phyloP scores from a whole-genome alignment of 2,888 invertebrate genomes.

The Melinaea marsaeus region DNA sequence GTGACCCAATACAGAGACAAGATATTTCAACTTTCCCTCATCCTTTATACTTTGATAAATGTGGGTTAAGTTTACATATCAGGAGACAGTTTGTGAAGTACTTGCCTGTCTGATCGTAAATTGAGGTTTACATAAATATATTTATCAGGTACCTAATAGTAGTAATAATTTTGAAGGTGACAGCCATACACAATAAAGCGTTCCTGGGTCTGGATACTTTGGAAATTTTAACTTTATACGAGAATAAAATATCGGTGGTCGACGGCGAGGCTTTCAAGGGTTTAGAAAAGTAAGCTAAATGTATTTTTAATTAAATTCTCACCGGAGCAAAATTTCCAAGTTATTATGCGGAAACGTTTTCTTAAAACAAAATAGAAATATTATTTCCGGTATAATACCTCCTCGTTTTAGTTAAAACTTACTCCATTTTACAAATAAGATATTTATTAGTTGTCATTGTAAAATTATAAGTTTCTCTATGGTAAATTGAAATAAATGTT shows the following conservation, averaged over 20 bases:
- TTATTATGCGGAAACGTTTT: conserved; percentile 1
- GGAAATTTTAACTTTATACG: conserved; percentile 91
- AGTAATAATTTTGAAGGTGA: conserved; percentile 68
- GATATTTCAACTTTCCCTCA: too few relatives aligned
- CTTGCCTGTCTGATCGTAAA: too few relatives aligned
- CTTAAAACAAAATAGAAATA: too few relatives aligned
- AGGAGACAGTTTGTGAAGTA: too few relatives aligned
- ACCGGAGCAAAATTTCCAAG: not conserved
- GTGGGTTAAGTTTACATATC: too few relatives aligned
- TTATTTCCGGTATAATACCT: too few relatives aligned
- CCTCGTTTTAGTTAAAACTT: too few relatives aligned
- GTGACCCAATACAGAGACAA: too few relatives aligned
- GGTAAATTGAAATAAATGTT: not conserved
- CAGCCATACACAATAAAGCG: conserved; percentile 86
- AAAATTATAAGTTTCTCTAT: not conserved
- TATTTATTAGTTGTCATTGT: not conserved
- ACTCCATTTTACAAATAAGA: too few relatives aligned
- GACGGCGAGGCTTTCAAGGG: conserved; percentile 92
- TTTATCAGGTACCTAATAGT: conserved; percentile 1
- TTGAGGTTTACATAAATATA: not conserved
- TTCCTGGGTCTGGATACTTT: conserved; percentile 92
- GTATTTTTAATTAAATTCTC: conserved; percentile 18
- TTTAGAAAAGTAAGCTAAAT: conserved; percentile 85
- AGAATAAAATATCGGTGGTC: conserved; percentile 87
- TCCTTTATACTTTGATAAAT: too few relatives aligned